Evolutionary conservation across 2,888 invertebrate species (phyloP).

Genomic region (Caenorhabditis afra): DNA sequence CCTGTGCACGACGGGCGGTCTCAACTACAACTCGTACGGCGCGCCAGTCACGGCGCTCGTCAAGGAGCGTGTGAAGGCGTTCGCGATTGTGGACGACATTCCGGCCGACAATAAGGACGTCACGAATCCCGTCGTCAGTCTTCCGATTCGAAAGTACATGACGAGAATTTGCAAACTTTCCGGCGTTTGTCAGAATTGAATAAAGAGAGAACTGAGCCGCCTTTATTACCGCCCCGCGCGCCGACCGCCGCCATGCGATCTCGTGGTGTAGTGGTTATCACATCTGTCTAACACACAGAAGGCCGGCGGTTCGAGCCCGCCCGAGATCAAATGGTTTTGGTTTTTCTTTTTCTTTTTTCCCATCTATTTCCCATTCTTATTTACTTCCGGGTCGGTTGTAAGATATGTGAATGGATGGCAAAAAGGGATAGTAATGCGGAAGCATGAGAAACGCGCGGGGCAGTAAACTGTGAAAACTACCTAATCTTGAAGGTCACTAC

Average conservation of each 20-base stretch:
- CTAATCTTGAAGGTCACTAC: background rate
- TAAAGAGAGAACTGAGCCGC: background rate
- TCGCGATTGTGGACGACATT: background rate
- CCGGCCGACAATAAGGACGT: background rate
- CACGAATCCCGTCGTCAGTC: background rate
- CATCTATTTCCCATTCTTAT: no score
- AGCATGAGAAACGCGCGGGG: no score
- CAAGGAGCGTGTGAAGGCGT: background rate
- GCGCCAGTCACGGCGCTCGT: no score
- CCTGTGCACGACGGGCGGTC: no score
- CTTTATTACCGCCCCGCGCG: background rate
- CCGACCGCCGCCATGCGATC: background rate
- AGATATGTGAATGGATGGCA: no score
- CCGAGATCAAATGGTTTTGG: conserved; percentile 76
- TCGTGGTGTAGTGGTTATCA: conserved; percentile 55
- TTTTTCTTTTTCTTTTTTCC: no score
- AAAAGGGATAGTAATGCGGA: no score
- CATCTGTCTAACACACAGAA: conserved; percentile 79
- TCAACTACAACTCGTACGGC: no score
- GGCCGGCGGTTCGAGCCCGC: conserved; percentile 77
- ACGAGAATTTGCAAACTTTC: background rate
- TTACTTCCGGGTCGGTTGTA: no score
- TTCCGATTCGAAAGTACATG: background rate
- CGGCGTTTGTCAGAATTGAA: background rate
- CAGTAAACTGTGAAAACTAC: no score